A percentile compares a stretch with the other conserved stretches of the same genome.
Conservation (phyloP, 2,888 invertebrate species). For the Drosophila subquinaria region DNA sequence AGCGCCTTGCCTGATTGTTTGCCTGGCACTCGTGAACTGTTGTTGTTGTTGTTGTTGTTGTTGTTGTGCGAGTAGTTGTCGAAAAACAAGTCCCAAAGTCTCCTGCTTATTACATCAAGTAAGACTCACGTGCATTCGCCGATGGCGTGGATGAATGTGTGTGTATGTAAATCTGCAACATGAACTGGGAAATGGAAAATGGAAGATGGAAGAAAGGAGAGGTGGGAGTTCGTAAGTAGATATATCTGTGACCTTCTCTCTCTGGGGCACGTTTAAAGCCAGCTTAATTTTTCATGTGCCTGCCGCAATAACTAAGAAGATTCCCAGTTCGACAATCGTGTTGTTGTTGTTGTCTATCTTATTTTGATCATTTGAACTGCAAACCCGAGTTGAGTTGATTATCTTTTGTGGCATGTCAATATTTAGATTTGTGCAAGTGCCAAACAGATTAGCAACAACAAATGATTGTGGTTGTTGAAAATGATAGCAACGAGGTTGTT, state of each 20-base stretch:
- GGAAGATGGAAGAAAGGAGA: too few species aligned
- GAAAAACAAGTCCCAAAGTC: conserved; percentile 71
- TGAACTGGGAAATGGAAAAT: not conserved
- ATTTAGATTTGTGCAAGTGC: conserved; percentile 47
- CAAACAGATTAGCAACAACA: conserved; percentile 44
- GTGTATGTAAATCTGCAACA: conserved; percentile 61
- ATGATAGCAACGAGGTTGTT: conserved; percentile 1
- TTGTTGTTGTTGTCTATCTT: conserved; percentile 28
- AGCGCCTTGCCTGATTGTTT: conserved; percentile 61
- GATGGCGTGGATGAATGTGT: not conserved
- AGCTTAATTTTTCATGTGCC: conserved; percentile 75
- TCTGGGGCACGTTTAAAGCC: conserved; percentile 63
- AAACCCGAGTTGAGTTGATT: conserved; percentile 30
- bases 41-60: conserved; percentile 19
- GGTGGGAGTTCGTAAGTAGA: conserved; percentile 1
- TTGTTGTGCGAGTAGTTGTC: conserved; percentile 21
- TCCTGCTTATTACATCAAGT: conserved; percentile 70
- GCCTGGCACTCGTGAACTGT: conserved; percentile 37
- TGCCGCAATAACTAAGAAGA: conserved; percentile 49
- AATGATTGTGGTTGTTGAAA: conserved; percentile 15
- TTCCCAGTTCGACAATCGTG: conserved; percentile 37
- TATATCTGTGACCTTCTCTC: conserved; percentile 26
- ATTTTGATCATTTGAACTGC: conserved; percentile 33
- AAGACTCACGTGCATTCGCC: conserved; percentile 53
- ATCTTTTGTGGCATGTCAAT: conserved; percentile 33